Base-by-base conservation (phyloP, 2,797 vertebrate species). In the Pempheris klunzingeri region DNA sequence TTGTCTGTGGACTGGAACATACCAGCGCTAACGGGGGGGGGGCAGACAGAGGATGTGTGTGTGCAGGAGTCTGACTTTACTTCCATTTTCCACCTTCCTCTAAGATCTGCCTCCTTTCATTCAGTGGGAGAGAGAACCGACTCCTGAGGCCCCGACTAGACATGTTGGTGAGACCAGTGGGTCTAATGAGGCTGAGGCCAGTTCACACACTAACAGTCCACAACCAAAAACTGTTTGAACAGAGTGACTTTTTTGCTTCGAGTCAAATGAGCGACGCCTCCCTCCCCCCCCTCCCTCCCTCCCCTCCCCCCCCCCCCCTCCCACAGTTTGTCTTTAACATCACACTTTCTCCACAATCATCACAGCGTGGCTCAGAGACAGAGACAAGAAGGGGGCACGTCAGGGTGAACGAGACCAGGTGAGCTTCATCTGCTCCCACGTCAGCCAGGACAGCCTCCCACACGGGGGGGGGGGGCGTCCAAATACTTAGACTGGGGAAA, bases 81-180 rank as follows among this genome's bases (percentile, higher is more conserved):
- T 53, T 18, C 18, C 6, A 18, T 32, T 34, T 32, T 30, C 2
- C 10, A 38, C 46, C 17, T 50, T 52, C 22, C 1, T 28, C 1
- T n/a, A n/a, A 66, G 7, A 66, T 41, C 17, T 28, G 22, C 43
- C 54, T 54, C 18, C 22, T 44, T 54, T 54, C n/a, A 53, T 66
- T 43, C 24, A 10, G 1, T 17, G 12, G 20, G 17, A 12, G 30
- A 18, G 10, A 46, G n/a, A 46, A n/a, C 26, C 17, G 5, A 11
- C n/a, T n/a, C n/a, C n/a, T n/a, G n/a, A n/a, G n/a, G n/a, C n/a
- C n/a, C n/a, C n/a, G n/a, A 28, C n/a, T 59, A 49, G 10, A 49
- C 54, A 20, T 38, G 4, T 46, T 2, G 15, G 32, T 49, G 36
- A n/a, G n/a, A n/a, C n/a, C 20, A 22, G 36, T 24, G 20, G 5